Evolutionary conservation across 2,113 vertebrate genomes (phyloP).

Genomic region (Nibea coibor): DNA sequence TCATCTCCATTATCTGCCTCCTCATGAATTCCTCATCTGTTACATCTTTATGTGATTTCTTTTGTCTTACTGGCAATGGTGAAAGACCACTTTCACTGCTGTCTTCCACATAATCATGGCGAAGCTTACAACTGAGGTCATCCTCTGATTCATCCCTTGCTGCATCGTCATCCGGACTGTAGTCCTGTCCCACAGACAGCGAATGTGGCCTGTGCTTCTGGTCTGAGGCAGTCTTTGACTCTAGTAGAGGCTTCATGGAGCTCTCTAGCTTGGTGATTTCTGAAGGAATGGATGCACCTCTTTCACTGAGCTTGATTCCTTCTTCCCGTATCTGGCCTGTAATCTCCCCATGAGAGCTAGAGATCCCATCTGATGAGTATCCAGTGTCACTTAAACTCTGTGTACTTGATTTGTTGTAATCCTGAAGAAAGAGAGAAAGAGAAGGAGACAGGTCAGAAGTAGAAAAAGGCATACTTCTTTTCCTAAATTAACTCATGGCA

Average conservation of each 20-base stretch:
- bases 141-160: conserved; percentile 90
- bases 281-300: conserved; percentile 89
- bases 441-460: conserved; percentile 40
- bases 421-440: conserved; percentile 81
- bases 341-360: conserved; percentile 96
- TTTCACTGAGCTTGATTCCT: conserved; percentile 90
- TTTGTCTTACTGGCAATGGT: conserved; percentile 87
- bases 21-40: conserved; percentile 98
- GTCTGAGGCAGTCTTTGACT: conserved; percentile 82
- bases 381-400: conserved; percentile 98
- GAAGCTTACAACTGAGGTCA: conserved; percentile 94
- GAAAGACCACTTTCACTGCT: conserved; percentile 96
- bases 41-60: conserved; percentile 85
- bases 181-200: conserved; percentile 91
- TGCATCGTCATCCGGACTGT: conserved; percentile 93
- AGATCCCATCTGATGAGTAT: conserved; percentile 97
- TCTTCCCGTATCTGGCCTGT: conserved; percentile 93
- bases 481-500: conserved; percentile 30
- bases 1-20: conserved; percentile 98
- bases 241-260: conserved; percentile 90
- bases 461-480: conserved; percentile 9
- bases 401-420: conserved; percentile 91
- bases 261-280: conserved; percentile 95
- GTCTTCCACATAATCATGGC: conserved; percentile 96
- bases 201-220: conserved; percentile 89